Conservation (phyloP, 2,888 invertebrate genomes). For the Herminia tarsipennalis region DNA sequence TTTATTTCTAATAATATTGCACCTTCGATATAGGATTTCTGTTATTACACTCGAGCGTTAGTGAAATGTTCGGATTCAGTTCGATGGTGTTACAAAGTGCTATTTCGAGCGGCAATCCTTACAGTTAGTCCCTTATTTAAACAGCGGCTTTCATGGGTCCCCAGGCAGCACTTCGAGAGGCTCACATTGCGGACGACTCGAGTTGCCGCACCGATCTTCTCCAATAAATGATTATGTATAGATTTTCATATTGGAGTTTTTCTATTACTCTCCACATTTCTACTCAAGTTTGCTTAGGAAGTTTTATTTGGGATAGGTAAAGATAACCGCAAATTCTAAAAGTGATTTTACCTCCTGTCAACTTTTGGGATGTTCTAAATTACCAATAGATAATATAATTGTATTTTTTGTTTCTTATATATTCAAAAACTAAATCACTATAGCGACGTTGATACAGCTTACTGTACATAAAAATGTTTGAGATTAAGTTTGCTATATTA, state of each 20-base stretch:
- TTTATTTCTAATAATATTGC: constrained; percentile 11
- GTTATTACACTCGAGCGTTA: constrained; percentile 29
- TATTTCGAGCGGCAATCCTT: constrained; percentile 38
- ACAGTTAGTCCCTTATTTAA: constrained; percentile 49
- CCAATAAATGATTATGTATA: constrained; percentile 44
- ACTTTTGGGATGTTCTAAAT: neutral
- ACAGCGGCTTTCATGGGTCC: constrained; percentile 52
- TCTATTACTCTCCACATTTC: constrained; percentile 33
- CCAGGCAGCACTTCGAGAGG: constrained; percentile 46
- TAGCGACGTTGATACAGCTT: no score
- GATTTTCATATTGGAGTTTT: constrained; percentile 42
- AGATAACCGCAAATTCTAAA: neutral
- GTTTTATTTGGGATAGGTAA: constrained; percentile 4
- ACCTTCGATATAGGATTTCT: constrained; percentile 17
- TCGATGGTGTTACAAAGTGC: constrained; percentile 41
- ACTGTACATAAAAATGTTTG: no score
- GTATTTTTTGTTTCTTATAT: no score
- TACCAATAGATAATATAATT: no score
- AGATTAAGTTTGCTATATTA: no score
- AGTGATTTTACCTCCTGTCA: neutral
- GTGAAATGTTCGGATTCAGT: constrained; percentile 36
- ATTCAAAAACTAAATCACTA: no score
- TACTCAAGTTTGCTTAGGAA: constrained; percentile 10
- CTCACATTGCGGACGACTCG: constrained; percentile 53
- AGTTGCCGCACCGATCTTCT: constrained; percentile 46